Conservation (phyloP, 2,888 invertebrate genomes). For the Altica lythri region DNA sequence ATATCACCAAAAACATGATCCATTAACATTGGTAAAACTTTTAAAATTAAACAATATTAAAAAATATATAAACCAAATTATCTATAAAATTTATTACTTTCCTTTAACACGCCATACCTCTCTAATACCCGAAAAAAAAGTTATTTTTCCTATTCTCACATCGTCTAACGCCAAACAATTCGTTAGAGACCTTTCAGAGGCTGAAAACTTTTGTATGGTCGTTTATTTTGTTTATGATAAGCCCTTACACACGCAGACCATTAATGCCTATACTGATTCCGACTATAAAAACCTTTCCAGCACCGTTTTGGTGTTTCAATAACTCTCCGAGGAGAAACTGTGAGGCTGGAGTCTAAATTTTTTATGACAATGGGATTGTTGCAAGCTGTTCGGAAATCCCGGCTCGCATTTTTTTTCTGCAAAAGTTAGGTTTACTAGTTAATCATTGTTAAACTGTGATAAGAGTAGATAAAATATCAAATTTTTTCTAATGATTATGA, state of each 20-base stretch:
- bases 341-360: slow-evolving; percentile 9
- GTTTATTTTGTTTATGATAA: slow-evolving; percentile 22
- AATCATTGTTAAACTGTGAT: neutral
- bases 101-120: neutral
- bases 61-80: no score
- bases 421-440: neutral
- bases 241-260: slow-evolving; percentile 15
- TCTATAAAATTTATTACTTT: no score
- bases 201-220: slow-evolving; percentile 9
- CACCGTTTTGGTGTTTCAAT: slow-evolving; percentile 16
- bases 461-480: no score
- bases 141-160: neutral
- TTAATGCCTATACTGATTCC: slow-evolving; percentile 21
- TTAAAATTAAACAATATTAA: no score
- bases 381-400: slow-evolving; percentile 7
- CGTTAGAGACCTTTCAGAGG: slow-evolving; percentile 2
- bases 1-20: no score
- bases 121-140: neutral
- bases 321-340: slow-evolving; percentile 17
- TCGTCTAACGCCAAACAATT: slow-evolving; percentile 6
- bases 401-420: neutral
- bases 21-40: no score
- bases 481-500: no score
- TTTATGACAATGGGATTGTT: slow-evolving; percentile 17
- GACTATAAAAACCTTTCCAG: slow-evolving; percentile 13